A percentile compares a stretch with the other conserved stretches of the same genome.
phyloP scores from a whole-genome alignment of 2,888 invertebrate species.

The Leptinotarsa rubiginosa region DNA sequence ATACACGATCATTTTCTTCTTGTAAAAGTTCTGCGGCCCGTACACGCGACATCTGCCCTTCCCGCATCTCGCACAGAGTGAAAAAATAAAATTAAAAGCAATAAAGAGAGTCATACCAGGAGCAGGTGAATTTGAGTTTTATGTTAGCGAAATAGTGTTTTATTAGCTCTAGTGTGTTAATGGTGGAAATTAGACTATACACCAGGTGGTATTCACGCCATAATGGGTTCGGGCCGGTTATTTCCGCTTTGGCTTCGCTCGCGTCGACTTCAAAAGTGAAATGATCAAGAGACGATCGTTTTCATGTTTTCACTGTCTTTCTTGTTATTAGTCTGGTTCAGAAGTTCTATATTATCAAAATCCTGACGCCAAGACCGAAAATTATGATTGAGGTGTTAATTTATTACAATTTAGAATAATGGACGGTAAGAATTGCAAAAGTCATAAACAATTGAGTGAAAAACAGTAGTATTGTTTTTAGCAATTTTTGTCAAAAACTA shows the following conservation, averaged over 20 bases:
- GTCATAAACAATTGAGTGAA: too few species aligned
- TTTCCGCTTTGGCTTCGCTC: conserved; percentile 15
- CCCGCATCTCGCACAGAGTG: conserved; percentile 24
- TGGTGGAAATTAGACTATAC: conserved; percentile 5
- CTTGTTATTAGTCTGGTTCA: too few species aligned
- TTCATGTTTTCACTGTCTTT: too few species aligned
- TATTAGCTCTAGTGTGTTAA: conserved; percentile 16
- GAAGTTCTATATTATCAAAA: too few species aligned
- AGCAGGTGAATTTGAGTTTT: conserved; percentile 27
- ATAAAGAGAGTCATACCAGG: conserved; percentile 14
- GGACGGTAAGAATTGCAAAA: too few species aligned
- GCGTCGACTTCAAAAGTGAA: neutral
- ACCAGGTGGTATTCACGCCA: conserved; percentile 1
- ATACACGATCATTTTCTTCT: conserved; percentile 9
- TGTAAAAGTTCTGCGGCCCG: conserved; percentile 12
- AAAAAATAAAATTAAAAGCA: conserved; percentile 21
- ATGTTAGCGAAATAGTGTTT: conserved; percentile 18
- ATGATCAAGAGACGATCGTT: neutral
- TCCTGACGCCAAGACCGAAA: too few species aligned
- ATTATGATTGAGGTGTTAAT: too few species aligned
- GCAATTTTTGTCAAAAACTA: too few species aligned
- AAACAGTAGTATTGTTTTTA: too few species aligned
- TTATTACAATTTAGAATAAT: too few species aligned
- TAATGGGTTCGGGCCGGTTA: conserved; percentile 2
- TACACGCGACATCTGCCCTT: conserved; percentile 30